These are phyloP conservation scores for Hydropsyche tenuis DNA, from an alignment of 1,140 invertebrate species.

Conservation along the genomic window DNA sequence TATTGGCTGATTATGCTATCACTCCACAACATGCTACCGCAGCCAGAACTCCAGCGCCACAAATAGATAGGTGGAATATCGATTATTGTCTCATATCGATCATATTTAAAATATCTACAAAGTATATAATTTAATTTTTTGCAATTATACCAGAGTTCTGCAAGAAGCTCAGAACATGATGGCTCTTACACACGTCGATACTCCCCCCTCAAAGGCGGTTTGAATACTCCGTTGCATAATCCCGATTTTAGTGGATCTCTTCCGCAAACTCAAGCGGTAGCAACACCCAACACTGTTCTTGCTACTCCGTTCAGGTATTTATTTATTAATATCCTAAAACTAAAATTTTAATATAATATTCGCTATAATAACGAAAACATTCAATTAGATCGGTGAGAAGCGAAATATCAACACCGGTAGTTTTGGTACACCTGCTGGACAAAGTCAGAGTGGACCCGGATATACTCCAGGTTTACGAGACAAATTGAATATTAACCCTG, in stretches of 20 bases:
- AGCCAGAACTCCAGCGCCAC: slow-evolving; percentile 84
- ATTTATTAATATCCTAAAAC: not conserved
- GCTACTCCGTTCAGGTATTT: slow-evolving; percentile 86
- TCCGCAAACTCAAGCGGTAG: slow-evolving; percentile 74
- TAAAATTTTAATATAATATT: not conserved
- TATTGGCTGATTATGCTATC: slow-evolving; percentile 91
- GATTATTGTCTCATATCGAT: not conserved
- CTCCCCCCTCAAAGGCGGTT: slow-evolving; percentile 96
- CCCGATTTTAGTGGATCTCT: slow-evolving; percentile 86
- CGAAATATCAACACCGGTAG: slow-evolving; percentile 60
- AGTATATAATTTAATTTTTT: slow-evolving; percentile 30
- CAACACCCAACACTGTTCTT: slow-evolving; percentile 95
- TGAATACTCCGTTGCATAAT: slow-evolving; percentile 92
- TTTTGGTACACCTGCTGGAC: slow-evolving; percentile 57
- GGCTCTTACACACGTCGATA: slow-evolving; percentile 96
- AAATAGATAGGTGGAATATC: slow-evolving; percentile 63
- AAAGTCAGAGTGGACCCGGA: slow-evolving; percentile 49
- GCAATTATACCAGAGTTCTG: slow-evolving; percentile 70
- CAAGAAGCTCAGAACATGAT: slow-evolving; percentile 99
- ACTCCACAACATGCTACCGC: slow-evolving; percentile 80
- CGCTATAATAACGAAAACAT: slow-evolving; percentile 54
- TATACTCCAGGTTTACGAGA: slow-evolving; percentile 75
- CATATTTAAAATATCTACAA: not conserved
- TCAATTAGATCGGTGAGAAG: slow-evolving; percentile 55
- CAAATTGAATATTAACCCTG: slow-evolving; percentile 94